These are phyloP conservation scores for Zosterops japonicus DNA, from an alignment of 2,113 vertebrate genomes.

Conservation along the genomic window DNA sequence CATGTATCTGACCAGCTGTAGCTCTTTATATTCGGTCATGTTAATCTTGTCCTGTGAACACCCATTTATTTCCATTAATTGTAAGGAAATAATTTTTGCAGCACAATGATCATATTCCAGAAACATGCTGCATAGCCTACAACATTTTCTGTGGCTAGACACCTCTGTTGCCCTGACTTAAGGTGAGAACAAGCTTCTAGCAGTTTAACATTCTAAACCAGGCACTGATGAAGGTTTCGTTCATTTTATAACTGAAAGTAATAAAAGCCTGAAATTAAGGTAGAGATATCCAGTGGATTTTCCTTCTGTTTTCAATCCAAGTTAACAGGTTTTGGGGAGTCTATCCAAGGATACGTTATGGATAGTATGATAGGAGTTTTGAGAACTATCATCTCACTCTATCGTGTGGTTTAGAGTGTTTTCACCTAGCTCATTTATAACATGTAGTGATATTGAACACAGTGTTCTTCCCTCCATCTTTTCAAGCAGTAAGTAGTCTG, in stretches of 20 bases:
- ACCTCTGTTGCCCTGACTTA: background rate
- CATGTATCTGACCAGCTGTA: background rate
- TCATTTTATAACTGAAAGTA: background rate
- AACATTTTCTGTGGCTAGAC: background rate
- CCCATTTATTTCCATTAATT: background rate
- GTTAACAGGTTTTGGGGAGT: background rate
- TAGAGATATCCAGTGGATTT: background rate
- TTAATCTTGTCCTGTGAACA: background rate
- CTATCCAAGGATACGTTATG: background rate
- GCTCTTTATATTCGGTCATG: background rate
- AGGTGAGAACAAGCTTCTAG: background rate
- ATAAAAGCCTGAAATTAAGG: background rate
- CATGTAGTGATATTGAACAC: background rate
- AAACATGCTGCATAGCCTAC: rapidly evolving
- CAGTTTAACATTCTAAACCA: background rate
- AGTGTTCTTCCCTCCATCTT: background rate
- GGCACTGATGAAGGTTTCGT: background rate
- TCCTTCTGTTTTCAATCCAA: background rate
- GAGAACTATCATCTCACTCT: background rate
- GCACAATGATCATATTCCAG: background rate
- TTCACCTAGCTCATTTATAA: background rate
- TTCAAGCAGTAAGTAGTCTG: background rate
- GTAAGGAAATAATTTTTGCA: background rate
- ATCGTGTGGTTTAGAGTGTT: background rate
- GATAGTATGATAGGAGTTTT: background rate